These are phyloP conservation scores for Centroberyx gerrardi DNA, from an alignment of 2,797 vertebrate genomes.

Conservation along the genomic window DNA sequence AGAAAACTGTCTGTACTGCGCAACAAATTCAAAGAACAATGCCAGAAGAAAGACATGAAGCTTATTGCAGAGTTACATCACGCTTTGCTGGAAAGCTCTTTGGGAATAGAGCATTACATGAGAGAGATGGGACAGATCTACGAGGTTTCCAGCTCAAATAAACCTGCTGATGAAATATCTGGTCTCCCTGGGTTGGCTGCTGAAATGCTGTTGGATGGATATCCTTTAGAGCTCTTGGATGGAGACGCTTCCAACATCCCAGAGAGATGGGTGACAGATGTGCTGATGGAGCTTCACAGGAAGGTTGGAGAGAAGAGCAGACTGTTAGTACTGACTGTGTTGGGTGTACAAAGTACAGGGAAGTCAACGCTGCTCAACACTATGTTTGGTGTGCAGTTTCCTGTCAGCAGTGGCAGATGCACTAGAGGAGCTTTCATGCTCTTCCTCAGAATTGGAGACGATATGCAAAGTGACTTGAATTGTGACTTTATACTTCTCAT, in stretches of 20 bases:
- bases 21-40: conserved; percentile 15
- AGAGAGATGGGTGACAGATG: conserved; percentile 81
- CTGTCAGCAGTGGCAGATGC: conserved; percentile 79
- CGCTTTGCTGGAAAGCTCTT: conserved; percentile 34
- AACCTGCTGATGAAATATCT: not conserved
- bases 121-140: conserved; percentile 64
- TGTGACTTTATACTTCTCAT: conserved; percentile 77
- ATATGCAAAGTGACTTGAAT: conserved; percentile 11
- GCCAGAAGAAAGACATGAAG: not conserved
- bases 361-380: conserved; percentile 82
- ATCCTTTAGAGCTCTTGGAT: conserved; percentile 84
- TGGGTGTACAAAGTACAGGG: conserved; percentile 80
- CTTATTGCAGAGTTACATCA: conserved; percentile 16
- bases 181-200: conserved; percentile 73
- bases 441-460: conserved; percentile 62
- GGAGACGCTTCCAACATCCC: conserved; percentile 85
- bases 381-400: conserved; percentile 85
- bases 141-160: conserved; percentile 21
- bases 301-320: conserved; percentile 68
- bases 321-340: conserved; percentile 79
- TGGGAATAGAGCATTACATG: conserved; percentile 66
- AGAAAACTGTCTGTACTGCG: not conserved
- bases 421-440: conserved; percentile 77
- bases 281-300: conserved; percentile 76
- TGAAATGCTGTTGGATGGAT: conserved; percentile 81